A percentile compares a stretch with the other conserved stretches of the same genome.
These are phyloP conservation scores for Periophthalmus magnuspinnatus DNA, from an alignment of 2,797 vertebrate genomes.

Conservation along the genomic window DNA sequence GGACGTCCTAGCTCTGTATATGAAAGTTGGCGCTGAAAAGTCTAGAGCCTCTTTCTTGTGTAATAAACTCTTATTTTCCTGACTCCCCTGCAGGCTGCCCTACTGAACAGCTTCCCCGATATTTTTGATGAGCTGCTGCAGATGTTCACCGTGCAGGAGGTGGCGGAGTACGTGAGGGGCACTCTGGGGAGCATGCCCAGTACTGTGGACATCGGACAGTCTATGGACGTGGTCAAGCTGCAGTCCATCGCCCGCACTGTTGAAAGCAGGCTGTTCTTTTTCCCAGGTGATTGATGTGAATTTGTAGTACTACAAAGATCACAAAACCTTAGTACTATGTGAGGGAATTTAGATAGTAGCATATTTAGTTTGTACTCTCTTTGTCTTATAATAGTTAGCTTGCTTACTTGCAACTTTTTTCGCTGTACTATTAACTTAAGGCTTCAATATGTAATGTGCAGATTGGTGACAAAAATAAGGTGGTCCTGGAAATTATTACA, in stretches of 20 bases:
- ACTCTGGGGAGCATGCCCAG: slow-evolving; percentile 98
- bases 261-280: slow-evolving; percentile 96
- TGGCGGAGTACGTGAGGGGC: slow-evolving; percentile 94
- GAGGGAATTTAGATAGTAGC: background rate
- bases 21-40: too few species aligned
- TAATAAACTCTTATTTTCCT: slow-evolving; percentile 7
- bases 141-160: slow-evolving; percentile 99
- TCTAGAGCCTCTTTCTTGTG: too few species aligned
- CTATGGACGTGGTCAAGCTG: slow-evolving; percentile 98
- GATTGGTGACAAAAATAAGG: too few species aligned
- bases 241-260: slow-evolving; percentile 97
- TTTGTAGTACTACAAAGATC: background rate
- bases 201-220: slow-evolving; percentile 97
- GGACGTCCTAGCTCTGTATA: background rate
- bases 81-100: slow-evolving; percentile 82
- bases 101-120: slow-evolving; percentile 96
- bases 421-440: too few species aligned
- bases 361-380: too few species aligned
- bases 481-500: background rate
- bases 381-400: too few species aligned
- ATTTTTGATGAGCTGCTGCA: slow-evolving; percentile 98
- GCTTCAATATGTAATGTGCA: background rate
- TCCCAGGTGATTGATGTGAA: slow-evolving; percentile 81
- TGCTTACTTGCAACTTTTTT: too few species aligned
- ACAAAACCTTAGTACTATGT: background rate